Percentiles rank a stretch among this genome's conserved stretches.
These are phyloP conservation scores for Galeopsomyia nigrocyanea DNA, from an alignment of 2,888 invertebrate species.

Conservation along the genomic window DNA sequence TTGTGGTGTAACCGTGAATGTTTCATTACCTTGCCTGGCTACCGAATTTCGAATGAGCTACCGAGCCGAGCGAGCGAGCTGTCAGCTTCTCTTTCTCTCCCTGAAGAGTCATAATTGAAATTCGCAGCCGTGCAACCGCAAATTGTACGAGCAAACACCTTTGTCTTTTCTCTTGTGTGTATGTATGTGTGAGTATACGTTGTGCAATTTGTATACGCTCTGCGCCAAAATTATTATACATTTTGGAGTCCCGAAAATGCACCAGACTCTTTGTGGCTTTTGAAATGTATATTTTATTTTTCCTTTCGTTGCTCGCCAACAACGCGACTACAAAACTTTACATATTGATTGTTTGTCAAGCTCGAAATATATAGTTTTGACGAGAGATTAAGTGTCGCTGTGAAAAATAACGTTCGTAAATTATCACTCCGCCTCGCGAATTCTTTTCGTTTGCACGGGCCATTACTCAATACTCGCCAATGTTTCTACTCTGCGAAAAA, in stretches of 20 bases:
- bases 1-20: conserved; percentile 67
- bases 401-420: no score
- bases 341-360: no score
- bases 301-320: no score
- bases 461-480: not conserved
- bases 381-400: no score
- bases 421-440: not conserved
- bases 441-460: not conserved
- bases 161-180: conserved; percentile 55
- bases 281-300: no score
- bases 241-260: no score
- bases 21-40: conserved; percentile 67
- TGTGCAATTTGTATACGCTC: no score
- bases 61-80: conserved; percentile 47
- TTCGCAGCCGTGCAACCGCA: conserved; percentile 65
- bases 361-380: no score
- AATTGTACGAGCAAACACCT: conserved; percentile 66
- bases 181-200: no score
- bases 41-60: conserved; percentile 69
- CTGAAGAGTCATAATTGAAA: conserved; percentile 67
- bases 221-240: no score
- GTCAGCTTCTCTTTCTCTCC: conserved; percentile 45
- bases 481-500: conserved; percentile 9
- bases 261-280: no score
- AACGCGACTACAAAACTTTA: no score